Conservation (phyloP, 2,888 invertebrate species). For the Aporophyla lueneburgensis region DNA sequence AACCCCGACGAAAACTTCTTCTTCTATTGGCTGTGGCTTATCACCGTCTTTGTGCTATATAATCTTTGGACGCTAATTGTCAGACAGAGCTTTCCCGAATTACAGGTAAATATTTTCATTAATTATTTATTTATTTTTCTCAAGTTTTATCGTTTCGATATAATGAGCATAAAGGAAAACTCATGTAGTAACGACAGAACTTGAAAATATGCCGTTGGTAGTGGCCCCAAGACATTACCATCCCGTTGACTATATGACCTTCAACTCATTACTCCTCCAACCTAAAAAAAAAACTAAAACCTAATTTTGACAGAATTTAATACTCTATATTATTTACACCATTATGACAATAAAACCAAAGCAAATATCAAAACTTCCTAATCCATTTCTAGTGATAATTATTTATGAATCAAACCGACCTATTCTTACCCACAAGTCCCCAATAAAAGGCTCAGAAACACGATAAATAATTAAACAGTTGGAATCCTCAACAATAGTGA, state of each 20-base stretch:
- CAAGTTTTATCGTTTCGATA: background rate
- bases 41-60: conserved; percentile 97
- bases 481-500: conserved; percentile 37
- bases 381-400: conserved; percentile 1
- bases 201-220: background rate
- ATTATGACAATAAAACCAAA: conserved; percentile 13
- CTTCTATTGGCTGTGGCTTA: conserved; percentile 98
- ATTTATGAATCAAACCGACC: conserved; percentile 30
- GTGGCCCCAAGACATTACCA: background rate
- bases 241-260: background rate
- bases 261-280: background rate
- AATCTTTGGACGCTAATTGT: conserved; percentile 99
- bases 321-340: background rate
- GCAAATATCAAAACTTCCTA: background rate
- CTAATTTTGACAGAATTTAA: background rate
- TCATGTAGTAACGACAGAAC: background rate
- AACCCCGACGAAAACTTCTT: conserved; percentile 99
- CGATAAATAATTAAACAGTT: conserved; percentile 48
- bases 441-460: conserved; percentile 29
- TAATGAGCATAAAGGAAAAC: no score
- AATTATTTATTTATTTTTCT: background rate
- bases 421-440: background rate
- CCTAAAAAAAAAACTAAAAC: background rate
- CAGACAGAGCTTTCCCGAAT: conserved; percentile 97
- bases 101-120: conserved; percentile 90